phyloP scores from a whole-genome alignment of 2,113 vertebrate species.

The Corvus hawaiiensis region DNA sequence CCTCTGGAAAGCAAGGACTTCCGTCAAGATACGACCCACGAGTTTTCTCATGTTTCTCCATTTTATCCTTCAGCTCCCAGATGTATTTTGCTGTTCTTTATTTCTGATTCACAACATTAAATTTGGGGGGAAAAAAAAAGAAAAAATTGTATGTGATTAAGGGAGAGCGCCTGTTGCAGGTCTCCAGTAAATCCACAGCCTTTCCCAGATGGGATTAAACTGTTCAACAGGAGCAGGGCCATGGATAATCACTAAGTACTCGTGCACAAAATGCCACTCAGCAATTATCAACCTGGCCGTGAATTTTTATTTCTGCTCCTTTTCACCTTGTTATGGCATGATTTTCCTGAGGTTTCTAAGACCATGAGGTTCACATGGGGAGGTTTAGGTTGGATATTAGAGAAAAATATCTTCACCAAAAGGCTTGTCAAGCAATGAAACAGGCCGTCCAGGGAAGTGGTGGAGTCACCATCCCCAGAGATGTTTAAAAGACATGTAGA shows the following conservation, averaged over 20 bases:
- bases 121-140: fast-evolving
- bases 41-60: neutral
- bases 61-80: neutral
- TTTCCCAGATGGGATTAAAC: neutral
- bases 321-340: neutral
- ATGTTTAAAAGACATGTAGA: neutral
- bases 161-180: neutral
- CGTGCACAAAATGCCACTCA: neutral
- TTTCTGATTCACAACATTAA: neutral
- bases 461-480: no score
- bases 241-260: neutral
- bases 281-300: neutral
- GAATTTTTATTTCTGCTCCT: neutral
- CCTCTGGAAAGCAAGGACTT: neutral
- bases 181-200: neutral
- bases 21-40: fast-evolving
- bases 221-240: neutral
- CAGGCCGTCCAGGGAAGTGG: neutral
- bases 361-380: neutral
- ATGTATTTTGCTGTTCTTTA: neutral
- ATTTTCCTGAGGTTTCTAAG: neutral
- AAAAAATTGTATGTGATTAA: neutral
- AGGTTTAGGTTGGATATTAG: neutral
- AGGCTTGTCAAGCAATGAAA: neutral
- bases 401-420: neutral